Conservation (phyloP, 1,140 invertebrate species). For the Tetragonula clypearis region DNA sequence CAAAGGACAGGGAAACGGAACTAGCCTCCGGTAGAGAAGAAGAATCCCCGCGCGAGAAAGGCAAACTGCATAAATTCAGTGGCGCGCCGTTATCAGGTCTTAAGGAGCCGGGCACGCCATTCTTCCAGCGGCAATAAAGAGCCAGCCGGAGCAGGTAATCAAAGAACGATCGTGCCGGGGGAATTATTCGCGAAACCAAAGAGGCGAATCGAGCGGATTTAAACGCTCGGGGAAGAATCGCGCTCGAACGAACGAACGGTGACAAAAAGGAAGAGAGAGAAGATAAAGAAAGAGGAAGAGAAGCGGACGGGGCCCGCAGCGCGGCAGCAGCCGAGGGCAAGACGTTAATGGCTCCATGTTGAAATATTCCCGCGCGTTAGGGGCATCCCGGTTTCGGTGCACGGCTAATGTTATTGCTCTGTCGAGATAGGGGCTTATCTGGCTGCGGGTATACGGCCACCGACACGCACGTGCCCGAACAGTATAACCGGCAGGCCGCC, state of each 20-base stretch:
- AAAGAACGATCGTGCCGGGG: background rate
- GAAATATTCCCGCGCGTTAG: conserved; percentile 18
- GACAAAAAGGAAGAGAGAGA: background rate
- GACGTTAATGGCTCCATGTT: conserved; percentile 4
- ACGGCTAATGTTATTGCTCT: conserved; percentile 37
- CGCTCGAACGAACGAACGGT: background rate
- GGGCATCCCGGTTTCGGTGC: conserved; percentile 13
- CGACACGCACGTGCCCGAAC: conserved; percentile 36
- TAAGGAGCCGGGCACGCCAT: background rate
- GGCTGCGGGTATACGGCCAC: conserved; percentile 14
- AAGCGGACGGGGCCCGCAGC: background rate
- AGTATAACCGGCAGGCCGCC: background rate
- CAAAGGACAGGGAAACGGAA: background rate
- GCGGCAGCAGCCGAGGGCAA: background rate
- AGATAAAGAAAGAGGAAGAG: background rate
- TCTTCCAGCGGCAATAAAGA: background rate
- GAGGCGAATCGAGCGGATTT: background rate
- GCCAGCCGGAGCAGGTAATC: background rate
- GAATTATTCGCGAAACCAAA: background rate
- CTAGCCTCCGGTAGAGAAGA: background rate
- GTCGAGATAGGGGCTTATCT: conserved; percentile 42
- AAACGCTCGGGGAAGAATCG: background rate
- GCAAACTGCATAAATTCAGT: background rate
- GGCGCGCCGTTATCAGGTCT: background rate
- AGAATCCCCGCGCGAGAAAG: background rate